Evolutionary conservation across 2,797 vertebrate species (phyloP), one percentile per base, ranked within the genome.

Genomic region (Ateles fusciceps): DNA sequence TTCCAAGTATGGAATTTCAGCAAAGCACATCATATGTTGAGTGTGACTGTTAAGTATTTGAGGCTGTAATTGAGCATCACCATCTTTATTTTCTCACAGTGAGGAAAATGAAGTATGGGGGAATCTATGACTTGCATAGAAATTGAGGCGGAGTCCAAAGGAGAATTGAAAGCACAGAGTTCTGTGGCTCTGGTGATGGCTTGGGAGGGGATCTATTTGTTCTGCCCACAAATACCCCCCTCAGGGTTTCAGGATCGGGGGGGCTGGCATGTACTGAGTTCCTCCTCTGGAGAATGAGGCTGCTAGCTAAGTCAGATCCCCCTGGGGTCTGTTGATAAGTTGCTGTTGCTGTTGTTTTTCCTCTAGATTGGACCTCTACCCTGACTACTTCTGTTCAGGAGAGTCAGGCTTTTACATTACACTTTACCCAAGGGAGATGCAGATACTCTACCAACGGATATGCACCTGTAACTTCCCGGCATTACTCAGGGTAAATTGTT

Each of bases 1-100:
- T 95, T 92, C 26, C 64, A 89, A 85, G 94, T 30, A 42, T 81
- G 59, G 55, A 55, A 59, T 97, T 96, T 93, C 81, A 81, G 13
- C 21, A 26, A 85, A 85, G n/a, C 22, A 7, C 48, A 28, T 74
- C 57, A 14, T 22, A 33, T 22, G 85, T 93, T 15, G 17, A 86
- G 52, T 61, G 46, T 71, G 78, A 95, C 81, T 61, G n/a, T 33
- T 46, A 64, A 83, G 28, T 61, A 8, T 86, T 44, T 7, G 75
- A 91, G 85, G 52, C 33, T 22, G 5, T 44, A 39, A 52, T 75
- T 89, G 95, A 72, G 39, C 52, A 26, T 46, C 50, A 7, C 36
- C 1, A 1, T 28, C 85, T 46, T 74, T 59, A 26, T 89, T 94
- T 95, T 92, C 88, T 80, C 30, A 5, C 36, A 88, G 42, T 2